Evolutionary conservation across 2,113 vertebrate genomes (phyloP).

Genomic region (Fulica atra): DNA sequence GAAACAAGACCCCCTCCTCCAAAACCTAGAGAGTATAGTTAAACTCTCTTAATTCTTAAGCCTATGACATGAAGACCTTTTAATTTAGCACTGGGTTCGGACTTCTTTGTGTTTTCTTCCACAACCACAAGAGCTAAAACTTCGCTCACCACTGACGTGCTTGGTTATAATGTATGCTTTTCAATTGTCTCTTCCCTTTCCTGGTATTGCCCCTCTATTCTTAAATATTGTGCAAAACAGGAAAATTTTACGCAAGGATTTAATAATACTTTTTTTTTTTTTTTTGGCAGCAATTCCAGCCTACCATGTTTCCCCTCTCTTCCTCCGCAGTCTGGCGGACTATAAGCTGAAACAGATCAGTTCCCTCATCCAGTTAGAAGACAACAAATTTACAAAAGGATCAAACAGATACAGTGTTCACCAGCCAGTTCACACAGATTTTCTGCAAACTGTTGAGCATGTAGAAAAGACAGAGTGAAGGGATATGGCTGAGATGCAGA

Average conservation of each 20-base stretch:
- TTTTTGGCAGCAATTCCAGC: constrained; percentile 47
- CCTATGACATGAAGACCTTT: background rate
- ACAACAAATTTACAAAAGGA: background rate
- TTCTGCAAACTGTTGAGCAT: background rate
- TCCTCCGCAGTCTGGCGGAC: background rate
- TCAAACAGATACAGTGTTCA: background rate
- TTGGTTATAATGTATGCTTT: constrained; percentile 25
- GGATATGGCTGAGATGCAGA: background rate
- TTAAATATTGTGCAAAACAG: constrained; percentile 62
- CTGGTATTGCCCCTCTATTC: constrained; percentile 55
- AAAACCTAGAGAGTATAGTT: background rate
- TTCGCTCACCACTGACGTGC: background rate
- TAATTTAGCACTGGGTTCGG: constrained; percentile 6
- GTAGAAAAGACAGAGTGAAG: background rate
- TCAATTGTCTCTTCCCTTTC: constrained; percentile 60
- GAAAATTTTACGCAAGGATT: constrained; percentile 58
- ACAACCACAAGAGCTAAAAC: constrained; percentile 23
- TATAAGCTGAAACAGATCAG: background rate
- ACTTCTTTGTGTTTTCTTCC: background rate
- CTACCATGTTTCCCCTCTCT: constrained; percentile 34
- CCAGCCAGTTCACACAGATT: background rate
- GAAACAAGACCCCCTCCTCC: background rate
- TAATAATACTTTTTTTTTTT: constrained; percentile 5
- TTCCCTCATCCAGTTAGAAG: background rate
- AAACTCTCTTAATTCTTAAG: background rate